Evolutionary conservation across 1,140 invertebrate genomes (phyloP), one percentile per base, ranked within the genome.

Genomic region (Ooceraea biroi): DNA sequence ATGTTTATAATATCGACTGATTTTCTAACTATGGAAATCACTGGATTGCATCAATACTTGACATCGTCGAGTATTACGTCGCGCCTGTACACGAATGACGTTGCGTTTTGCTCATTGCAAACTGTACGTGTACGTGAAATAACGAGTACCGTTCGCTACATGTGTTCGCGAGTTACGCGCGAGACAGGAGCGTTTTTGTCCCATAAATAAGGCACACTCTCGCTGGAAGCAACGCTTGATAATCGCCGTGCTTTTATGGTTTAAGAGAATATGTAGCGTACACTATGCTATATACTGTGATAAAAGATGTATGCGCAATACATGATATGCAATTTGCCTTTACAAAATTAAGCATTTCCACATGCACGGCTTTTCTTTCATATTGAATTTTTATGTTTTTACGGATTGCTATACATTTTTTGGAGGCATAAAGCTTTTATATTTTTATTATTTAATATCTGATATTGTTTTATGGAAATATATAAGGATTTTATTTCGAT

Each of bases 51-150:
- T 68, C 61, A 14, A 66, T 74, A 52, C 7, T 36, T 27, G n/a
- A 36, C 46, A 22, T 48, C 44, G 22, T 1, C n/a, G 36, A 50
- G 60, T 7, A 41, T 77, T 65, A 17, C n/a, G 22, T 52, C 46
- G 46, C 48, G 60, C 46, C 36, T 63, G 41, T 66, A 52, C 36
- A 65, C 10, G 10, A 78, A 14, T 68, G 63, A 57, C 63, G 17
- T 48, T 76, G 27, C 57, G 68, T 57, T 78, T 78, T 19, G 36
- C 22, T 78, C 63, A 69, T 69, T 78, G 60, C 74, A 78, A 68
- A 25, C 19, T 41, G n/a, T 41, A 12, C 19, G n/a, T 5, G 55
- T 57, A 10, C 36, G 17, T 27, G 63, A 69, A 69, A 68, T 78
- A 66, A 78, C 76, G 48, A 71, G 48, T 69, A 30, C 48, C 19